phyloP scores from a whole-genome alignment of 92 coral and sea anemone genomes.

The Heteractis magnifica region DNA sequence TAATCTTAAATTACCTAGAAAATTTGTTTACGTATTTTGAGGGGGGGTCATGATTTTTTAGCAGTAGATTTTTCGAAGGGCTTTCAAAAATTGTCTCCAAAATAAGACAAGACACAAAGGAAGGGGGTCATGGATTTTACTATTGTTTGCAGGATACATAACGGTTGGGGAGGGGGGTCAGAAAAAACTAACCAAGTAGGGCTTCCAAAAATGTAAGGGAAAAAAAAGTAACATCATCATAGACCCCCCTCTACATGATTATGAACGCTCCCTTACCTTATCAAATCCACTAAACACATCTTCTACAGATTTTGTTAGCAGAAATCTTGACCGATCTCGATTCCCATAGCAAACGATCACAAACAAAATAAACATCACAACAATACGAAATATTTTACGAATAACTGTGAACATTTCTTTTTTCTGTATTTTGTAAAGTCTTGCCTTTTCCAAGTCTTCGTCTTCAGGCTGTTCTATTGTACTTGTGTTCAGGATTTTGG shows the following conservation, averaged over 20 bases:
- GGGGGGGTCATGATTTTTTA: too few species aligned
- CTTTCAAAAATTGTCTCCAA: too few species aligned
- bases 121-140: too few species aligned
- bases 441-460: conserved; percentile 44
- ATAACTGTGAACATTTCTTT: conserved; percentile 59
- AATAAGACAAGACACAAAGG: too few species aligned
- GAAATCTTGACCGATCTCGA: conserved; percentile 57
- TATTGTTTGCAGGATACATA: too few species aligned
- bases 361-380: conserved; percentile 58
- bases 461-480: conserved; percentile 57
- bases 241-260: neutral
- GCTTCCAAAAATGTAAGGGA: neutral
- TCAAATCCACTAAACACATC: conserved; percentile 59
- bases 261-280: conserved; percentile 41
- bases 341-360: conserved; percentile 78
- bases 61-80: too few species aligned
- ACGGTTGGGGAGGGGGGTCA: too few species aligned
- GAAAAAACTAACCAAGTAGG: too few species aligned
- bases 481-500: conserved; percentile 25
- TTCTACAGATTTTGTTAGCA: conserved; percentile 64
- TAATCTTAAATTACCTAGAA: too few species aligned
- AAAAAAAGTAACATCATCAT: neutral
- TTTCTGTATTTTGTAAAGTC: conserved; percentile 50
- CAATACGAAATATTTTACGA: conserved; percentile 49
- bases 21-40: too few species aligned